phyloP scores from a whole-genome alignment of 23 tunicate genomes.

The Ciona savignyi region DNA sequence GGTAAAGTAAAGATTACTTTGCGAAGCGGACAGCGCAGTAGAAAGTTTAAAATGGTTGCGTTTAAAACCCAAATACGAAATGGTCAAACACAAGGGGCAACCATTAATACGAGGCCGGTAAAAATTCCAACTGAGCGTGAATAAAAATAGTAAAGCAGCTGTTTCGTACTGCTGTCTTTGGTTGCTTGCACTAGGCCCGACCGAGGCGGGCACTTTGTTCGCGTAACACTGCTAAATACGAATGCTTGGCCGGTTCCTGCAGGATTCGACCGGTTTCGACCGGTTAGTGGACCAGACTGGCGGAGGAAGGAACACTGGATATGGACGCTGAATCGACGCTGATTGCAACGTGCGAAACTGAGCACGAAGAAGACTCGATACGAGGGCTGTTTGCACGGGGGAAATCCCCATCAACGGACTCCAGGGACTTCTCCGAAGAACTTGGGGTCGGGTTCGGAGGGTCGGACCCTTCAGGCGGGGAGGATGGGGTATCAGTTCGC shows the following conservation, averaged over 20 bases:
- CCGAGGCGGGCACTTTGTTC: background rate
- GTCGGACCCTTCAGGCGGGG: too few relatives aligned
- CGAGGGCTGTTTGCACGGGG: background rate
- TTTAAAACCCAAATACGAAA: too few relatives aligned
- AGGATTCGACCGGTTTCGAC: background rate
- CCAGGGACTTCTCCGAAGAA: background rate
- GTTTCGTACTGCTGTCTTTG: background rate
- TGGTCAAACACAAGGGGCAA: too few relatives aligned
- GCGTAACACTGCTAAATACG: background rate
- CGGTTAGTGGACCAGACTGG: background rate
- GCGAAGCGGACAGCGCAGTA: too few relatives aligned
- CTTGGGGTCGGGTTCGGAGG: background rate
- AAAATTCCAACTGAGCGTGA: too few relatives aligned
- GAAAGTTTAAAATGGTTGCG: too few relatives aligned
- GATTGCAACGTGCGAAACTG: background rate
- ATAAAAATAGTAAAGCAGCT: background rate
- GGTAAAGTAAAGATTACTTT: too few relatives aligned
- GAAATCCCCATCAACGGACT: background rate
- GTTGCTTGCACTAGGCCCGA: background rate
- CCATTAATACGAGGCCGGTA: too few relatives aligned
- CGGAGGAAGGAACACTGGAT: background rate
- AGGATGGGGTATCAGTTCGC: background rate
- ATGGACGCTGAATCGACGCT: background rate
- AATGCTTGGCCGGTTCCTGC: background rate
- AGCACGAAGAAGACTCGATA: background rate